Evolutionary conservation across 2,888 invertebrate genomes (phyloP), one percentile per base, ranked within the genome.

Genomic region (Eupithecia inturbata): DNA sequence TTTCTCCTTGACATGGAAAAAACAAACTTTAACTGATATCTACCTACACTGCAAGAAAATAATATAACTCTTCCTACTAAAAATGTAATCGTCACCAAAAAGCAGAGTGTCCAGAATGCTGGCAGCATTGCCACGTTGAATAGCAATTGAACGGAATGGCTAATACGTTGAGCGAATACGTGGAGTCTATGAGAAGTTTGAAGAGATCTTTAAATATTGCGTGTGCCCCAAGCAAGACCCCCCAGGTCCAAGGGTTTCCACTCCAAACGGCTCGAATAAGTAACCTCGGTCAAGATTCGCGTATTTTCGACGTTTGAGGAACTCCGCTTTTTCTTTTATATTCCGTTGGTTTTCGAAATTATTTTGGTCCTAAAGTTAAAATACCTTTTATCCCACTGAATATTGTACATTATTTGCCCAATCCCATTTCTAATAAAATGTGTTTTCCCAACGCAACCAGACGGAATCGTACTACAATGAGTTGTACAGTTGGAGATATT

Each of bases 401-500:
- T 62, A 31, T 19, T 19, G 6, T 31, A 60, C 16, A 0, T 57
- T 41, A n/a, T 31, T 33, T 31, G n/a, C 19, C 39, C 33, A 41
- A 39, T 74, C n/a, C n/a, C n/a, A 53, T 74, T 66, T 66, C 26
- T 74, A 72, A 64, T 74, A 74, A 81, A 77, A 79, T 83, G 82
- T 83, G 87, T 89, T 88, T 86, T 85, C 84, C 82, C 83, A 88
- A 89, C 85, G 92, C 92, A 82, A 84, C 83, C 92, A 94, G 93
- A 91, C 92, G 92, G 93, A 93, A 91, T 85, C 88, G 77, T 92
- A 92, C 92, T 92, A 88, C 92, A 92, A 92, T 86, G 92, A 92
- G 84, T 87, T 93, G 85, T 93, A 92, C 91, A 92, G 92, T 87
- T 93, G 93, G 93, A 84, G 91, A 74, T 93, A 92, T 82, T 93